Conservation (phyloP, 2,888 invertebrate species). For the Drosophila melanocephala region DNA sequence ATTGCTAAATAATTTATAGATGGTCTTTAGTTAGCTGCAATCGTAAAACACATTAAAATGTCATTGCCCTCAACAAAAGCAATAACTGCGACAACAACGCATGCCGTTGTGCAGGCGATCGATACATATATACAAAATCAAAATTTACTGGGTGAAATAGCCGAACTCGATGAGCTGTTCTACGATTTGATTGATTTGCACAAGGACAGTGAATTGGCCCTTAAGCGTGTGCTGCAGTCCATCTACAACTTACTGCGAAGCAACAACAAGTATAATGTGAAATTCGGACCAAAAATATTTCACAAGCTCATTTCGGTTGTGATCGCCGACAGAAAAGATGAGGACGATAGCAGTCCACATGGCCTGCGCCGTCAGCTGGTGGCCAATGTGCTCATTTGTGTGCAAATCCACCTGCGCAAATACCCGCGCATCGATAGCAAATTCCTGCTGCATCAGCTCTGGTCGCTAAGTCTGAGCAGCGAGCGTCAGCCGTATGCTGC, state of each 20-base stretch:
- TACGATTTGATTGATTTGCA: slow-evolving; percentile 63
- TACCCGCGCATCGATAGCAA: slow-evolving; percentile 57
- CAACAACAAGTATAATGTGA: slow-evolving; percentile 65
- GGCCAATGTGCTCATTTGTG: slow-evolving; percentile 70
- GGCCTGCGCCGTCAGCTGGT: slow-evolving; percentile 44
- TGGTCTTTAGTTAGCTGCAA: neutral
- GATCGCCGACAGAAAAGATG: slow-evolving; percentile 54
- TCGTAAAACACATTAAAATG: slow-evolving; percentile 31
- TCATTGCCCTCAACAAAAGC: slow-evolving; percentile 58
- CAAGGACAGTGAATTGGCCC: slow-evolving; percentile 54
- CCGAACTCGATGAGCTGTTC: slow-evolving; percentile 68
- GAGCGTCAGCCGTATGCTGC: slow-evolving; percentile 47
- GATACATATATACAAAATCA: slow-evolving; percentile 72
- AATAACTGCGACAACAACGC: slow-evolving; percentile 57
- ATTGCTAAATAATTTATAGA: neutral
- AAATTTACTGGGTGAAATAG: slow-evolving; percentile 69
- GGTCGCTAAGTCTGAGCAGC: slow-evolving; percentile 55
- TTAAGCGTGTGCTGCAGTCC: slow-evolving; percentile 63
- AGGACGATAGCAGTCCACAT: slow-evolving; percentile 19
- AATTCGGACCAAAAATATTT: slow-evolving; percentile 66
- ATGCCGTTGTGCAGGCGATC: slow-evolving; percentile 69
- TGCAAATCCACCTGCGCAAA: slow-evolving; percentile 67
- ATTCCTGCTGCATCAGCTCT: slow-evolving; percentile 61
- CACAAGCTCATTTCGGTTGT: slow-evolving; percentile 69
- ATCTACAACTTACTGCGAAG: slow-evolving; percentile 58